phyloP scores from a whole-genome alignment of 2,888 invertebrate genomes.

The Isotomurus palustris region DNA sequence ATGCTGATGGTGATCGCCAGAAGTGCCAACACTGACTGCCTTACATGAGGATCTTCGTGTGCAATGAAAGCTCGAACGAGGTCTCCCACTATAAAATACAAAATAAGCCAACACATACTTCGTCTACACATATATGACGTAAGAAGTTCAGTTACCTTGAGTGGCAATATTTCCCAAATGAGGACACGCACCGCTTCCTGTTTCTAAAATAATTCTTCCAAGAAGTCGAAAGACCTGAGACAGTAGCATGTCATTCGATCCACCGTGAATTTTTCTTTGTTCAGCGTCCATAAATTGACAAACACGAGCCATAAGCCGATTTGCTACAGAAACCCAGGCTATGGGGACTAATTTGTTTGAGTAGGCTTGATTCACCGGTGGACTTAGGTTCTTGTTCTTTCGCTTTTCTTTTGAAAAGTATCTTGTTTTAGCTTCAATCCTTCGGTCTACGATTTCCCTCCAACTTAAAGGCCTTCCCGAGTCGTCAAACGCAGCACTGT shows the following conservation, averaged over 20 bases:
- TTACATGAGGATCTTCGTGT: conserved; percentile 36
- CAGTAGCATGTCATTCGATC: conserved; percentile 25
- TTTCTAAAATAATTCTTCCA: conserved; percentile 33
- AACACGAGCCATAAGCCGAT: conserved; percentile 20
- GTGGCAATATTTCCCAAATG: conserved; percentile 35
- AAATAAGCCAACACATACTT: background rate
- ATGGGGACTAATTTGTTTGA: conserved; percentile 35
- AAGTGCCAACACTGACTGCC: conserved; percentile 30
- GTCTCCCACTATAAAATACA: conserved; percentile 32
- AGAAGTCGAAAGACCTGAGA: conserved; percentile 36
- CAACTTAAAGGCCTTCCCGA: conserved; percentile 20
- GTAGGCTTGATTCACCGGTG: conserved; percentile 32
- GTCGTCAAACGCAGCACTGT: too few species aligned
- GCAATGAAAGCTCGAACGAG: conserved; percentile 25
- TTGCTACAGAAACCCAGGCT: conserved; percentile 41
- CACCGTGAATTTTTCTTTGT: conserved; percentile 10
- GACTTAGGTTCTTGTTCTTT: conserved; percentile 13
- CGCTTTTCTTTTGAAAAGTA: conserved; percentile 27
- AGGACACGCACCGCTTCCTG: conserved; percentile 33
- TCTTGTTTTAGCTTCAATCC: conserved; percentile 40
- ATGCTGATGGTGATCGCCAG: conserved; percentile 31
- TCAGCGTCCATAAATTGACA: conserved; percentile 18
- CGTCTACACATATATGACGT: background rate
- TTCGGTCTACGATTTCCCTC: conserved; percentile 39
- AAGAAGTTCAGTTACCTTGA: conserved; percentile 32